These are phyloP conservation scores for Entomobrya multifasciata DNA, from an alignment of 2,888 invertebrate genomes.

Conservation along the genomic window DNA sequence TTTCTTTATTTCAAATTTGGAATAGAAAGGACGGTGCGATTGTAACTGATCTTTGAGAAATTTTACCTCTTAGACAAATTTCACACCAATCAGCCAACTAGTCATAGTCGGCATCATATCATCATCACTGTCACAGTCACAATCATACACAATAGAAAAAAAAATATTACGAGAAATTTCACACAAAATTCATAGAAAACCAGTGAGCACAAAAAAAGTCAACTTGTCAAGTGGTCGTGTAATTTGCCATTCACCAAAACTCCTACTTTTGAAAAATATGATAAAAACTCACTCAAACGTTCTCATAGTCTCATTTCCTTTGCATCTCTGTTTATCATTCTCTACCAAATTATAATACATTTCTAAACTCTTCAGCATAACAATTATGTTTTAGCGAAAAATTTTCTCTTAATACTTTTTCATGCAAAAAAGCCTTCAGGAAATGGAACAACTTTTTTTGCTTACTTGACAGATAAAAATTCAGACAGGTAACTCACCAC, in stretches of 20 bases:
- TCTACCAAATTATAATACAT: not conserved
- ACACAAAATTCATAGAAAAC: constrained; percentile 1
- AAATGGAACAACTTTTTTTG: not conserved
- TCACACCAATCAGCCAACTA: not conserved
- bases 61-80: not conserved
- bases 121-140: not conserved
- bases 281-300: not conserved
- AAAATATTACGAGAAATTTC: not conserved
- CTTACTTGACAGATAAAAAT: not conserved
- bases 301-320: not conserved
- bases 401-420: not conserved
- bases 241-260: not conserved
- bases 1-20: too few species aligned
- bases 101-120: too few species aligned
- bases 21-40: too few species aligned
- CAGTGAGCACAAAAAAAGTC: constrained; percentile 11
- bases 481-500: not conserved
- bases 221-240: constrained; percentile 17
- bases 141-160: not conserved
- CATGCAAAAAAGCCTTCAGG: not conserved
- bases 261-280: not conserved
- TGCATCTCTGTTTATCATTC: not conserved
- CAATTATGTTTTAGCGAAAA: too few species aligned
- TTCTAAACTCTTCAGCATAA: too few species aligned
- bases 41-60: not conserved